A percentile compares a stretch with the other conserved stretches of the same genome.
Conservation (phyloP, 2,113 vertebrate genomes). For the Vulpes ferrilata region DNA sequence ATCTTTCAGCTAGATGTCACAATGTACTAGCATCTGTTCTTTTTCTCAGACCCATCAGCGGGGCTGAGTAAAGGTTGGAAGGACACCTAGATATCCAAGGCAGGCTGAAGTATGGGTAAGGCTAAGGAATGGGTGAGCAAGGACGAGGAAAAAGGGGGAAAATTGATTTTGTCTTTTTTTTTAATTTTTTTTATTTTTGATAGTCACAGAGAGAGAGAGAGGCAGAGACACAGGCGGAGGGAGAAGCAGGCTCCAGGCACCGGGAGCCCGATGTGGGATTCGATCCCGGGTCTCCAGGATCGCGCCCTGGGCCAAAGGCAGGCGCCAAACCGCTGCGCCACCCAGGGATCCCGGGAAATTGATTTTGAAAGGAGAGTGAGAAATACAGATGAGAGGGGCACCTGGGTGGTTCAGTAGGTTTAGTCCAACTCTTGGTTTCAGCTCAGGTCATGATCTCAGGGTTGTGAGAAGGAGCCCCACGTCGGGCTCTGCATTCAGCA, state of each 20-base stretch:
- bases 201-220: too few relatives aligned
- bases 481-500: background rate
- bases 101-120: background rate
- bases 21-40: background rate
- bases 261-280: too few relatives aligned
- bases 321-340: too few relatives aligned
- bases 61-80: background rate
- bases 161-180: background rate
- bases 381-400: background rate
- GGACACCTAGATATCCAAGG: background rate
- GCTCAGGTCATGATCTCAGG: background rate
- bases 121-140: background rate
- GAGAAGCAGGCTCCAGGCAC: too few relatives aligned
- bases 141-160: background rate
- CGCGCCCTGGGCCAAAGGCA: too few relatives aligned
- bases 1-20: background rate
- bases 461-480: background rate
- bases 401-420: background rate
- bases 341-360: background rate
- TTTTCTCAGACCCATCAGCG: background rate
- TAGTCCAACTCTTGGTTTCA: background rate
- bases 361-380: background rate
- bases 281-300: too few relatives aligned
- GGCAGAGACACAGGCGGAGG: too few relatives aligned
- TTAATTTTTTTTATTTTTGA: too few relatives aligned